Evolutionary conservation across 2,888 invertebrate genomes (phyloP).

Genomic region (Sialis fuliginosa): DNA sequence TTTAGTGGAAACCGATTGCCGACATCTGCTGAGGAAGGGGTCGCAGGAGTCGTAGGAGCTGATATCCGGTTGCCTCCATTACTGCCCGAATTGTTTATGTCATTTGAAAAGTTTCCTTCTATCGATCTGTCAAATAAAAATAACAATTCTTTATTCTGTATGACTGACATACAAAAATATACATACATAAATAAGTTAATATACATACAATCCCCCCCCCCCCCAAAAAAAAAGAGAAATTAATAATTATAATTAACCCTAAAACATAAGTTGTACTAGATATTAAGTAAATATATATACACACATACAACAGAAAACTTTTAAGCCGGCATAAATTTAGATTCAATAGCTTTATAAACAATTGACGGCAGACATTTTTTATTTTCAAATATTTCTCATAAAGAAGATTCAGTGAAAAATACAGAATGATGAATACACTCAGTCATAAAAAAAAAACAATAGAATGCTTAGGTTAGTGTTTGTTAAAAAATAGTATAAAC

Average conservation of each 20-base stretch:
- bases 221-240: too few species aligned
- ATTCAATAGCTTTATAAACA: too few species aligned
- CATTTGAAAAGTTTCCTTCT: slow-evolving; percentile 20
- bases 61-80: slow-evolving; percentile 17
- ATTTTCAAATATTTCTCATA: too few species aligned
- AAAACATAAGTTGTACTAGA: too few species aligned
- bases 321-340: too few species aligned
- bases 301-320: too few species aligned
- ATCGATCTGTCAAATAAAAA: slow-evolving; percentile 24
- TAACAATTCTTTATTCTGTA: not conserved
- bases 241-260: too few species aligned
- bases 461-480: slow-evolving; percentile 12
- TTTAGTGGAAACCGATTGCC: slow-evolving; percentile 25
- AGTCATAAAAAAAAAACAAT: not conserved
- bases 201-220: not conserved
- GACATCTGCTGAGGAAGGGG: slow-evolving; percentile 29
- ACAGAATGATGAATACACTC: not conserved
- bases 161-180: not conserved
- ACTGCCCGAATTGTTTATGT: slow-evolving; percentile 1
- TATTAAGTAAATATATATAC: too few species aligned
- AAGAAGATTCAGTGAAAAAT: not conserved
- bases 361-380: too few species aligned
- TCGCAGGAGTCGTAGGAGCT: slow-evolving; percentile 31
- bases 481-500: slow-evolving; percentile 6
- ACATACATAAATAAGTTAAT: not conserved